phyloP scores from a whole-genome alignment of 2,888 invertebrate species.

The Eupithecia vulgata region DNA sequence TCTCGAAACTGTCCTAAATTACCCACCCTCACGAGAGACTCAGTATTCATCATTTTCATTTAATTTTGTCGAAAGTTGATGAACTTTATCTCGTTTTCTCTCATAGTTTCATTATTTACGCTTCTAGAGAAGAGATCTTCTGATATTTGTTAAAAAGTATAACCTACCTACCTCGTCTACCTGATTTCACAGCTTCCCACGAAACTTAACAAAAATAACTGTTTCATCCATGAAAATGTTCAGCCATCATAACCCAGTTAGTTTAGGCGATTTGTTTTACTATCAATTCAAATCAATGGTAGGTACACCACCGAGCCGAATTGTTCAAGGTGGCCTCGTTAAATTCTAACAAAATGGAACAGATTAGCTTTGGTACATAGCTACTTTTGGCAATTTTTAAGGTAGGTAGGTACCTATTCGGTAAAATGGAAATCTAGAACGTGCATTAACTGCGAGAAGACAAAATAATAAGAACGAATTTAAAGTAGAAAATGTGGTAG shows the following conservation, averaged over 20 bases:
- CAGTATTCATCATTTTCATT: too few species aligned
- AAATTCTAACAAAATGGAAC: not conserved
- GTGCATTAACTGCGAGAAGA: not conserved
- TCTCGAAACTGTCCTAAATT: too few species aligned
- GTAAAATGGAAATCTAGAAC: slow-evolving; percentile 1
- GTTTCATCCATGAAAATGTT: slow-evolving; percentile 22
- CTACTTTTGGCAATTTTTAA: slow-evolving; percentile 9
- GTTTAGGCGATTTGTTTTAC: slow-evolving; percentile 30
- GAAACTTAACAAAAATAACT: slow-evolving; percentile 14
- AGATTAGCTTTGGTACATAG: slow-evolving; percentile 8
- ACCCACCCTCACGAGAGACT: too few species aligned
- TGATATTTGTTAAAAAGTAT: too few species aligned
- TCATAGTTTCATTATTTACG: too few species aligned
- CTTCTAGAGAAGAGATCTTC: too few species aligned
- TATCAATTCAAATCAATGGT: slow-evolving; percentile 18
- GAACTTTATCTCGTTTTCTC: too few species aligned
- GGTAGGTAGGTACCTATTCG: not conserved
- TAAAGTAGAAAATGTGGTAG: not conserved
- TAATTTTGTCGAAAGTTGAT: too few species aligned
- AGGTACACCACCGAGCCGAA: slow-evolving; percentile 15
- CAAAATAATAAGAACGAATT: not conserved
- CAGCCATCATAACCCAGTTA: slow-evolving; percentile 31
- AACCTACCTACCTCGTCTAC: too few species aligned
- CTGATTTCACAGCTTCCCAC: slow-evolving; percentile 19
- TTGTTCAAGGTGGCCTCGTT: slow-evolving; percentile 12